Conservation (phyloP, 2,113 vertebrate species). For the Podarcis muralis region DNA sequence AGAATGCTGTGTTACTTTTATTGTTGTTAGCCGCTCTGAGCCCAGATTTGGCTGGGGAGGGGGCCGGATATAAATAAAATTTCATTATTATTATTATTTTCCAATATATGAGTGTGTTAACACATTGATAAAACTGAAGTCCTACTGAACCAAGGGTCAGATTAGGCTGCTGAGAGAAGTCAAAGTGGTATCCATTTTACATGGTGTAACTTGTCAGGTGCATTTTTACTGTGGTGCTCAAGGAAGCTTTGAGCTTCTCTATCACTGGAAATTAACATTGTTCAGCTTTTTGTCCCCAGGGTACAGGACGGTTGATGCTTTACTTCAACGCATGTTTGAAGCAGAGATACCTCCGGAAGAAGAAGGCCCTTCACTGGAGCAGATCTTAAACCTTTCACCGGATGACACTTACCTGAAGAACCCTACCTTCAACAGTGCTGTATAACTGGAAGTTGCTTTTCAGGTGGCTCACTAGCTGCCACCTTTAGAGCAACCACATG, state of each 20-base stretch:
- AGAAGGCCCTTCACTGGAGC: constrained; percentile 74
- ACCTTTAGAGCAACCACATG: background rate
- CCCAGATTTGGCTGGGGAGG: too few relatives aligned
- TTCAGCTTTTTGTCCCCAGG: constrained; percentile 67
- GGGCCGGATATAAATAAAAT: too few relatives aligned
- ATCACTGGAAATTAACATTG: background rate
- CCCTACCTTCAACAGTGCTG: constrained; percentile 65
- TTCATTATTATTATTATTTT: too few relatives aligned
- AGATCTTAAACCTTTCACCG: constrained; percentile 70
- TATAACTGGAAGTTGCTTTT: background rate
- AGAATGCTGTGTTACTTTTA: too few relatives aligned
- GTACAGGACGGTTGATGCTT: constrained; percentile 88
- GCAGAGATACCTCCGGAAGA: constrained; percentile 86
- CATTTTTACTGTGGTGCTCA: too few relatives aligned
- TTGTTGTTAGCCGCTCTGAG: too few relatives aligned
- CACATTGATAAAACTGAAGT: background rate
- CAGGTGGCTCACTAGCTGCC: background rate
- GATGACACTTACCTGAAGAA: constrained; percentile 65
- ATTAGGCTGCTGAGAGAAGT: background rate
- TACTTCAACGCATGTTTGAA: constrained; percentile 93
- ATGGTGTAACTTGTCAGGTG: background rate
- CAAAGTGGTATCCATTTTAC: background rate
- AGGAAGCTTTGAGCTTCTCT: background rate
- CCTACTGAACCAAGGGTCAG: background rate
- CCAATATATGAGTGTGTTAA: background rate